Percentiles rank a stretch among this genome's conserved stretches.
phyloP scores from a whole-genome alignment of 2,888 invertebrate genomes.

The Palloptera scutellata region DNA sequence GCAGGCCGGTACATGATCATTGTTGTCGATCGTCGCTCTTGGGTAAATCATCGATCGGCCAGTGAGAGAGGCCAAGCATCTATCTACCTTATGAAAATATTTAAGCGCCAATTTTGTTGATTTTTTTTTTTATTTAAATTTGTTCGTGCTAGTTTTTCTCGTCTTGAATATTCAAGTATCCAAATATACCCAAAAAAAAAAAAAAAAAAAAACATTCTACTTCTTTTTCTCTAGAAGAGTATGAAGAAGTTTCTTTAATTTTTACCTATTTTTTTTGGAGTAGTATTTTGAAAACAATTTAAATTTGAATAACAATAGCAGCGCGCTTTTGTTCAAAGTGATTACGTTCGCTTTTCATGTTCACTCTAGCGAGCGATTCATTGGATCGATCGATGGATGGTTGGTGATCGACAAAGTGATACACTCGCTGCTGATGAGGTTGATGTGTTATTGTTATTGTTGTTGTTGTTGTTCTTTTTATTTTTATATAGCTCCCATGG shows the following conservation, averaged over 20 bases:
- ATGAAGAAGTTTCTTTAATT: background rate
- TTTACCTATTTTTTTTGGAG: constrained; percentile 8
- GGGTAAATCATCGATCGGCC: constrained; percentile 19
- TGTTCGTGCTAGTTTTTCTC: constrained; percentile 14
- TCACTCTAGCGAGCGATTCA: no score
- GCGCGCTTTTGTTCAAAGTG: constrained; percentile 51
- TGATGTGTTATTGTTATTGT: constrained; percentile 23
- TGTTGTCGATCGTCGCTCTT: constrained; percentile 6
- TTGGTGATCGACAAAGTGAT: constrained; percentile 42
- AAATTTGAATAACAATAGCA: constrained; percentile 55
- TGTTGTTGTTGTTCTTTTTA: constrained; percentile 28
- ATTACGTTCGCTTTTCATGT: constrained; percentile 24
- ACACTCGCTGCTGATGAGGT: constrained; percentile 21
- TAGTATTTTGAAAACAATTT: constrained; percentile 29
- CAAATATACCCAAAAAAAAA: background rate
- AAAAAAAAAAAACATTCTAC: constrained; percentile 3
- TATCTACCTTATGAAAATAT: constrained; percentile 46
- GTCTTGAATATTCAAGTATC: constrained; percentile 10
- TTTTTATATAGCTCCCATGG: constrained; percentile 22
- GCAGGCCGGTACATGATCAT: background rate
- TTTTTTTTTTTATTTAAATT: constrained; percentile 10
- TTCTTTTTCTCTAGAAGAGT: background rate
- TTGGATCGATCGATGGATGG: constrained; percentile 33
- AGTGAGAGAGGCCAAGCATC: constrained; percentile 24
- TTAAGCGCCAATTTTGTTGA: constrained; percentile 55